These are phyloP conservation scores for Myrmecophaga tridactyla DNA, from an alignment of 2,113 vertebrate genomes.

Conservation along the genomic window DNA sequence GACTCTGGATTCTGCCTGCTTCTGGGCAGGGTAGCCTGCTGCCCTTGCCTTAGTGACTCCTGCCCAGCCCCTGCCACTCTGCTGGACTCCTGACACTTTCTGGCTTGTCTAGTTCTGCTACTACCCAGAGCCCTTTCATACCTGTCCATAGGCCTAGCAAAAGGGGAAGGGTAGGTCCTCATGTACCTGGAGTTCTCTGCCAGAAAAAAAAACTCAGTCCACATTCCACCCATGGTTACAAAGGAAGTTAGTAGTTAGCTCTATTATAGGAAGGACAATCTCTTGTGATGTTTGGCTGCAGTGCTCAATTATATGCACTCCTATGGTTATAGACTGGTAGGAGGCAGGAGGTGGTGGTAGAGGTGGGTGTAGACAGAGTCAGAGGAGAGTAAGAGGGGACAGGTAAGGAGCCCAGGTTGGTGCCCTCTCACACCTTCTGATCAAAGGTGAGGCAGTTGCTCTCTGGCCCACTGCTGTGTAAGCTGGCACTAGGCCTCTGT, in stretches of 20 bases:
- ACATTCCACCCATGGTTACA: accelerated
- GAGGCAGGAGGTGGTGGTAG: too few species aligned
- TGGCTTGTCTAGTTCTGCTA: neutral
- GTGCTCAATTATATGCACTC: neutral
- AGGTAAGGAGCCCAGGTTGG: neutral
- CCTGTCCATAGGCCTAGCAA: neutral
- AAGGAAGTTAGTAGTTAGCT: neutral
- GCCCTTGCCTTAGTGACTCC: neutral
- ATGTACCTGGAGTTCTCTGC: neutral
- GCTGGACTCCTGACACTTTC: neutral
- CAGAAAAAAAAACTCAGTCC: neutral
- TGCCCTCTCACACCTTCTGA: neutral
- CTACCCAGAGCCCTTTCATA: neutral
- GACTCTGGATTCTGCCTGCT: neutral
- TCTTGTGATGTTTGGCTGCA: too few species aligned
- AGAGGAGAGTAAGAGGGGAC: neutral
- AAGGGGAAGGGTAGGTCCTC: neutral
- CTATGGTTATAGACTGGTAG: neutral
- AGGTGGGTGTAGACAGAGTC: accelerated
- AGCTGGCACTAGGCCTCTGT: neutral
- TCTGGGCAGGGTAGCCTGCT: neutral
- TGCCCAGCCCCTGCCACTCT: neutral
- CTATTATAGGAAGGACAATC: neutral
- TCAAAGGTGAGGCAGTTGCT: neutral
- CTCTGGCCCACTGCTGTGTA: neutral